Base-by-base conservation (phyloP, 2,888 invertebrate species). In the Boloria selene region DNA sequence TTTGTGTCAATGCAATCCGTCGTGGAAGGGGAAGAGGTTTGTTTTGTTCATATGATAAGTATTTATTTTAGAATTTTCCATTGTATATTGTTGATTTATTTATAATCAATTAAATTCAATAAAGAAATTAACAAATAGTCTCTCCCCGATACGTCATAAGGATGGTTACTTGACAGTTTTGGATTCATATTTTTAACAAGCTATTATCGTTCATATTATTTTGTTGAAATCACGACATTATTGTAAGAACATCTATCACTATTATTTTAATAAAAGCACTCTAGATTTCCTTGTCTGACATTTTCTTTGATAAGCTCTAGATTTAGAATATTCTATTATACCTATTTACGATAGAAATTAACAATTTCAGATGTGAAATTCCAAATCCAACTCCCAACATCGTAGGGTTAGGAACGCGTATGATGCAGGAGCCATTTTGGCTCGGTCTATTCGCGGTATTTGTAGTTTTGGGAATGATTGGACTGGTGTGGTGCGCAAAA, bases 341-440 rank as follows among this genome's bases (percentile, higher is more conserved):
- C 14, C 14, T 54, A 53, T 6, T n/a, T 10, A 14, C 22, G 6
- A 22, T 22, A 51, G 0, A 14, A n/a, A 22, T 49, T n/a, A 16
- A 14, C 17, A 17, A 59, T 70, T 69, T 13, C 75, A 93, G 94
- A 71, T 97, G 97, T 79, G 96, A 96, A 84, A 94, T 95, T 87
- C 92, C 95, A 72, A 94, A 95, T 75, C 90, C 91, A 0, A 83
- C 85, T 0, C 90, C 91, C 2, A 88, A 88, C 67, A 90, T 91
- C 68, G 84, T 90, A 22, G 83, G 91, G 4, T 89, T 97, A 17
- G 96, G 96, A 13, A 95, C 96, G 74, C 91, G 96, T 31, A 96
- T 97, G 95, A 90, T 97, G 42, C 96, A 96, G 75, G 97, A 97
- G 81, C 97, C 97, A 0, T 97, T 97, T 85, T 97, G 97, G 97